These are phyloP conservation scores for Alethe diademata DNA, from an alignment of 2,113 vertebrate species.

Conservation along the genomic window DNA sequence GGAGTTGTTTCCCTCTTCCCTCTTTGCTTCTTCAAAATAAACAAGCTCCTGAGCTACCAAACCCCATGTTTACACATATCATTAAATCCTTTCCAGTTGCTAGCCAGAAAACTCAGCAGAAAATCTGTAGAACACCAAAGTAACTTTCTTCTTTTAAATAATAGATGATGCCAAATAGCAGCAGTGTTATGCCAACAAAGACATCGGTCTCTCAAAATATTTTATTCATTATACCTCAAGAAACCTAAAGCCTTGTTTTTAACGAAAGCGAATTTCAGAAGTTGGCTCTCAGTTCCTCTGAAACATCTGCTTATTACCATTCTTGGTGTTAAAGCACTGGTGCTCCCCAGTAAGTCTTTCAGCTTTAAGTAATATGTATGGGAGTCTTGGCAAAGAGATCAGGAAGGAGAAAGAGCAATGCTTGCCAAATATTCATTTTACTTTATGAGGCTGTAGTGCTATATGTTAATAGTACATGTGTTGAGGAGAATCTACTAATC, in stretches of 20 bases:
- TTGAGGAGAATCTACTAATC: slow-evolving; percentile 24
- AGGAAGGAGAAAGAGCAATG: neutral
- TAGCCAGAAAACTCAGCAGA: slow-evolving; percentile 36
- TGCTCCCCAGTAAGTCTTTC: slow-evolving; percentile 53
- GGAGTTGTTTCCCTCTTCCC: neutral
- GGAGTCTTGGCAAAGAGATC: slow-evolving; percentile 55
- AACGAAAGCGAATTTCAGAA: neutral
- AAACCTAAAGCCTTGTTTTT: slow-evolving; percentile 37
- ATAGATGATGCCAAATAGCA: slow-evolving; percentile 60
- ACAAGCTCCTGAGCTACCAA: slow-evolving; percentile 23
- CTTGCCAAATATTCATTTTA: slow-evolving; percentile 38
- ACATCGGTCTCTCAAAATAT: slow-evolving; percentile 42
- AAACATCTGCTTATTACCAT: slow-evolving; percentile 68
- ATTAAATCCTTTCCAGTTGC: slow-evolving; percentile 38
- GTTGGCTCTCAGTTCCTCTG: slow-evolving; percentile 18
- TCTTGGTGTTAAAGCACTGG: slow-evolving; percentile 26
- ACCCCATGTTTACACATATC: neutral
- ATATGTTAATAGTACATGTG: slow-evolving; percentile 9
- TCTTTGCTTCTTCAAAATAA: slow-evolving; percentile 11
- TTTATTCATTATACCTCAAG: slow-evolving; percentile 61
- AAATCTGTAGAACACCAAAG: slow-evolving; percentile 48
- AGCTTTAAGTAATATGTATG: slow-evolving; percentile 44
- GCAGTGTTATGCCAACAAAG: slow-evolving; percentile 53
- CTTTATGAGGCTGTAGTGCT: neutral
- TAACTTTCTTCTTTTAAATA: slow-evolving; percentile 52